Base-by-base conservation (phyloP, 2,113 vertebrate species). In the Pungitius pungitius region DNA sequence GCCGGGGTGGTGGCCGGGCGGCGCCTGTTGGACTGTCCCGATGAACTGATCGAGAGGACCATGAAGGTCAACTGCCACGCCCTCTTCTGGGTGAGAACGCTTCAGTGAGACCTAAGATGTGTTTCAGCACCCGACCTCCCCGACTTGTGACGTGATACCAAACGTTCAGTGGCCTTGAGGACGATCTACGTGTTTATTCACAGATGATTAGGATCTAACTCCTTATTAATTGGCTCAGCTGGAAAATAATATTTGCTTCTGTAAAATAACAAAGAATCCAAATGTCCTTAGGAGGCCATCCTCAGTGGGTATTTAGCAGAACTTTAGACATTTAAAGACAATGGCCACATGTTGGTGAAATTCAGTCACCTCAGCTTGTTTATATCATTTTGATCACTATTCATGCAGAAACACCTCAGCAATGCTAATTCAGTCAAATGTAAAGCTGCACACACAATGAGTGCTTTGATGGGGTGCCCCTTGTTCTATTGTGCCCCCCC, bases 31-130 rank as follows among this genome's bases (percentile, higher is more conserved):
- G 87, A 92, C 26, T 92, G 89, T 69, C 85, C 85, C 0, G 91
- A 93, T 18, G 88, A 89, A 11, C 75, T 90, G 73, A 69, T 93
- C 27, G 92, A 93, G 83, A 91, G 78, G 78, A 91, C 91, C 55
- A 86, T 93, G 89, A 90, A 75, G 52, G 91, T 91, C 82, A 92
- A 92, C 81, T 93, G 92, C 37, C 91, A 92, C 13, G 90, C 89
- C 6, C 91, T 91, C 64, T 93, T 94, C 85, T 93, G 91, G 90
- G 92, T 94, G 82, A 89, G 88, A 74, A 13, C 42, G 43, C 6
- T 42, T 14, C 6, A 27, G 30, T 62, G 54, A 30, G 2, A 20
- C 30, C 2, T 70, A 0, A 73, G 57, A 59, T 39, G 12, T 64
- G 54, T 6, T 35, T 3, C n/a, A n/a, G n/a, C n/a, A n/a, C n/a